phyloP scores from a whole-genome alignment of 2,888 invertebrate species.

The Asteroscopus sphinx region DNA sequence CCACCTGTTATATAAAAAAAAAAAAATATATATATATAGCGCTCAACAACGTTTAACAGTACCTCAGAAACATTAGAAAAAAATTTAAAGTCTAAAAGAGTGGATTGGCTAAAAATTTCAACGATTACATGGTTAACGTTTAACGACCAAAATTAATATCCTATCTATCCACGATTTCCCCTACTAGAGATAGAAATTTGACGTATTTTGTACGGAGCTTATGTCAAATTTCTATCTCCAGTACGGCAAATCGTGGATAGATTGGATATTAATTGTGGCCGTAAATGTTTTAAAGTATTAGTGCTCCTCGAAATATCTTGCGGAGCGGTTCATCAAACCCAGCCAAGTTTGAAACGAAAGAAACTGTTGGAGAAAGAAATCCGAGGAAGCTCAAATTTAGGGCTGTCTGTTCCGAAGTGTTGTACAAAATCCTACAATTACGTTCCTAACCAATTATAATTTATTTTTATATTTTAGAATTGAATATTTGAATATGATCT shows the following conservation, averaged over 20 bases:
- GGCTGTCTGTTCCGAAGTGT: constrained; percentile 11
- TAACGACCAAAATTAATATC: no score
- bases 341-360: constrained; percentile 18
- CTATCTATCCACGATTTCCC: no score
- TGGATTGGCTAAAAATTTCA: constrained; percentile 20
- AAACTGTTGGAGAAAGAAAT: constrained; percentile 21
- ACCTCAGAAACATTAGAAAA: constrained; percentile 1
- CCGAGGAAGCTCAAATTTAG: constrained; percentile 24
- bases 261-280: no score
- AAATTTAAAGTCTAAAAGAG: constrained; percentile 13
- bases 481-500: background rate
- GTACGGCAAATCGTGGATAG: no score
- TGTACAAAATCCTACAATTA: constrained; percentile 7
- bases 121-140: constrained; percentile 22
- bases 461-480: background rate
- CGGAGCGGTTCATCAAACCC: constrained; percentile 1
- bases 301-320: constrained; percentile 17
- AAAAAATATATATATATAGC: no score
- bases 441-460: constrained; percentile 7
- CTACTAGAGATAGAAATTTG: no score
- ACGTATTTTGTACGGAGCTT: no score
- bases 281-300: constrained; percentile 31
- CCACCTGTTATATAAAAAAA: no score
- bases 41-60: background rate
- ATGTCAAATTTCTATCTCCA: no score